Conservation (phyloP, 2,113 vertebrate species). For the Symphodus melops region DNA sequence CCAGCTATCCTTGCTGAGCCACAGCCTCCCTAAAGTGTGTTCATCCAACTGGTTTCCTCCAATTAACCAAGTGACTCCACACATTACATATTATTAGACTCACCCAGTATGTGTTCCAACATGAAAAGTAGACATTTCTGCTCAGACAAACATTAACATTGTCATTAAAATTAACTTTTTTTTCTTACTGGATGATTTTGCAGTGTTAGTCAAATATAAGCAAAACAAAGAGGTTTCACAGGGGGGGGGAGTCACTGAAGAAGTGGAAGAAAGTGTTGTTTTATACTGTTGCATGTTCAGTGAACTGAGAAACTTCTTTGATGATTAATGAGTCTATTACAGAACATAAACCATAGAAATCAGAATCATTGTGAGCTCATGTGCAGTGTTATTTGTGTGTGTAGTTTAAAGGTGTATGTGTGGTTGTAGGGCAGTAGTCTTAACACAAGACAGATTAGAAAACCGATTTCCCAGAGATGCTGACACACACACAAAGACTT, state of each 20-base stretch:
- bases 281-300: background rate
- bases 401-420: background rate
- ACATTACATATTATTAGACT: no score
- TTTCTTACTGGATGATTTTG: no score
- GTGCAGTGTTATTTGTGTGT: conserved; percentile 12
- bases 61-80: no score
- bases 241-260: no score
- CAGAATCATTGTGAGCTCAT: conserved; percentile 29
- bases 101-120: no score
- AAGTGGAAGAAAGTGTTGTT: no score
- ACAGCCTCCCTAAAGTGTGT: no score
- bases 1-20: no score
- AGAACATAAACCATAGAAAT: conserved; percentile 9
- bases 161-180: no score
- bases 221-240: background rate
- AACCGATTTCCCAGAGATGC: conserved; percentile 51
- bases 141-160: no score
- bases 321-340: conserved; percentile 51
- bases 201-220: background rate
- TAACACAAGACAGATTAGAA: conserved; percentile 48
- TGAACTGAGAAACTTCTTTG: conserved; percentile 7
- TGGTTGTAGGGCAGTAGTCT: conserved; percentile 39
- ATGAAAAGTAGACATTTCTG: no score
- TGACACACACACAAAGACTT: conserved; percentile 56
- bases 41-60: no score